These are phyloP conservation scores for Limenitis camilla DNA, from an alignment of 2,888 invertebrate species.

Conservation along the genomic window DNA sequence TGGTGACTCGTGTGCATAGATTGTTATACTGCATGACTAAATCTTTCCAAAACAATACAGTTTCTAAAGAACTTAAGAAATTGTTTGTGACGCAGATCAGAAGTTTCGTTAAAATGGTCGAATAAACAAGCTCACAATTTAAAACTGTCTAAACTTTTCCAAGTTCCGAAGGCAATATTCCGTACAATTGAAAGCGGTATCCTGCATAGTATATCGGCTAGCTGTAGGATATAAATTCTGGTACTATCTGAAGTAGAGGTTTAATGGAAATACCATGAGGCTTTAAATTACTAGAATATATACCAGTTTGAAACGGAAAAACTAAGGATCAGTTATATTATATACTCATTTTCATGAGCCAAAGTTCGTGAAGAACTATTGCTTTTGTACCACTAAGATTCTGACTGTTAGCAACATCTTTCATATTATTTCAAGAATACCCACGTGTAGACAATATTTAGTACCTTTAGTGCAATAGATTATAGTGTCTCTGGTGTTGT, in stretches of 20 bases:
- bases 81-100: slow-evolving; percentile 6
- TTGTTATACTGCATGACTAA: background rate
- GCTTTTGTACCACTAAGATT: no score
- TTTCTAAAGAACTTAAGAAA: slow-evolving; percentile 1
- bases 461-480: no score
- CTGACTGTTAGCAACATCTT: no score
- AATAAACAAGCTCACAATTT: slow-evolving; percentile 22
- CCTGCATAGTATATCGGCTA: slow-evolving; percentile 9
- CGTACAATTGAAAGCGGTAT: slow-evolving; percentile 10
- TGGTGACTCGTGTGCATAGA: no score
- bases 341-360: no score
- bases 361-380: no score
- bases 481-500: no score
- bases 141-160: slow-evolving; percentile 17
- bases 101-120: slow-evolving; percentile 14
- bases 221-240: slow-evolving; percentile 7
- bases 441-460: no score
- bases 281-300: background rate
- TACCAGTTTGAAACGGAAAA: background rate
- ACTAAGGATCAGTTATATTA: no score
- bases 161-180: slow-evolving; percentile 11
- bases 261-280: background rate
- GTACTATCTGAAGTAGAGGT: background rate
- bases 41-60: slow-evolving; percentile 5
- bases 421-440: no score